Conservation (phyloP, 2,888 invertebrate species). For the Monopis laevigella region DNA sequence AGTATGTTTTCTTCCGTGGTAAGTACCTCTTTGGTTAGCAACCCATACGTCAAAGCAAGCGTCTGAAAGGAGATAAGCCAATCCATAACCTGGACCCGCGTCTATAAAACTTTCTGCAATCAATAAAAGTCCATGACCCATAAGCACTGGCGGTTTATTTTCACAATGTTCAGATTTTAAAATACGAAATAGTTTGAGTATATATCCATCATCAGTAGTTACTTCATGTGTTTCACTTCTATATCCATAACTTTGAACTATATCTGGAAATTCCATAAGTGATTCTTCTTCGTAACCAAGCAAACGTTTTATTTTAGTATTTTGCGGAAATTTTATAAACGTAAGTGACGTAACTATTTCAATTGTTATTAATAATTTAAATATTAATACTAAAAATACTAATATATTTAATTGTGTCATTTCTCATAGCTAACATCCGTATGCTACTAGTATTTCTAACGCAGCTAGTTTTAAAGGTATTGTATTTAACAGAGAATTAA, state of each 20-base stretch:
- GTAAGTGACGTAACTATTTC: too few relatives aligned
- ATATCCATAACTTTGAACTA: conserved; percentile 13
- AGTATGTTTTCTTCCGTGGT: conserved; percentile 63
- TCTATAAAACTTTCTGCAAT: conserved; percentile 39
- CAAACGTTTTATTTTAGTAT: neutral
- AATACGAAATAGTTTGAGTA: conserved; percentile 13
- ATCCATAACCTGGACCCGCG: conserved; percentile 22
- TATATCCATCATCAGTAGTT: conserved; percentile 14
- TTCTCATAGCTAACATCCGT: too few relatives aligned
- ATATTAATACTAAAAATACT: too few relatives aligned
- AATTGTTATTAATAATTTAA: too few relatives aligned
- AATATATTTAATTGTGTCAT: too few relatives aligned
- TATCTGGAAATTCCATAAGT: conserved; percentile 20
- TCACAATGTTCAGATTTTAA: conserved; percentile 17
- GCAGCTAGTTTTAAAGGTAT: too few relatives aligned
- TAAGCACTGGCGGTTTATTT: conserved; percentile 30
- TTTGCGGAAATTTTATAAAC: too few relatives aligned
- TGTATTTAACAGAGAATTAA: too few relatives aligned
- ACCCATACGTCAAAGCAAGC: conserved; percentile 33
- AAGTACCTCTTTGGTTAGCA: conserved; percentile 35
- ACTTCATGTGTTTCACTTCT: conserved; percentile 15
- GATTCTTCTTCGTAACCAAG: neutral
- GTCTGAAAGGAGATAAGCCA: conserved; percentile 28
- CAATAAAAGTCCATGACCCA: conserved; percentile 44
- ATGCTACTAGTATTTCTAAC: too few relatives aligned